Conservation (phyloP, 2,888 invertebrate species). For the Tholera decimalis region DNA sequence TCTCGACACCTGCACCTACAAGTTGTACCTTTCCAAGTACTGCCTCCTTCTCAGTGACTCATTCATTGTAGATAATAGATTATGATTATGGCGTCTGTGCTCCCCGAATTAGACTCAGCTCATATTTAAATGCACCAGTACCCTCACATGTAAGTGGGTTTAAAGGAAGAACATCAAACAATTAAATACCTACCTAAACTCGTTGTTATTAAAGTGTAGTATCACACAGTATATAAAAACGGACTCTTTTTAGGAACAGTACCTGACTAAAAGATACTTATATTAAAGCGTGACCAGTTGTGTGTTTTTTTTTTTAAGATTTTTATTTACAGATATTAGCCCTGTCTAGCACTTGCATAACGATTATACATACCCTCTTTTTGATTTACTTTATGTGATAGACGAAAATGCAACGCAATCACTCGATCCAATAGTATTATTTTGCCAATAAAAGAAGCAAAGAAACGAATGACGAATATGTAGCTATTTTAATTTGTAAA, state of each 20-base stretch:
- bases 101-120: neutral
- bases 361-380: no score
- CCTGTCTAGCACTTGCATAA: no score
- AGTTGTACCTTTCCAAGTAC: neutral
- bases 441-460: neutral
- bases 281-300: no score
- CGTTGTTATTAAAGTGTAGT: neutral
- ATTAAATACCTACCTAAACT: no score
- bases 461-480: neutral
- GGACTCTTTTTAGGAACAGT: no score
- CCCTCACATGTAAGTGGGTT: no score
- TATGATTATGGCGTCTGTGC: constrained; percentile 10
- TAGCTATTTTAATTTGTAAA: neutral
- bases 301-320: no score
- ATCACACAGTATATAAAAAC: no score
- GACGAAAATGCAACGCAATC: neutral
- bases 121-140: neutral
- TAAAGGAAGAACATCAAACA: neutral
- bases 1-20: constrained; percentile 32
- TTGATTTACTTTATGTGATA: no score
- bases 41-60: constrained; percentile 21
- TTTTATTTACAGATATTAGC: no score
- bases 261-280: no score
- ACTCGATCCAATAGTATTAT: neutral
- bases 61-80: constrained; percentile 19